Conservation (phyloP, 2,797 vertebrate species). For the Agapornis canus region DNA sequence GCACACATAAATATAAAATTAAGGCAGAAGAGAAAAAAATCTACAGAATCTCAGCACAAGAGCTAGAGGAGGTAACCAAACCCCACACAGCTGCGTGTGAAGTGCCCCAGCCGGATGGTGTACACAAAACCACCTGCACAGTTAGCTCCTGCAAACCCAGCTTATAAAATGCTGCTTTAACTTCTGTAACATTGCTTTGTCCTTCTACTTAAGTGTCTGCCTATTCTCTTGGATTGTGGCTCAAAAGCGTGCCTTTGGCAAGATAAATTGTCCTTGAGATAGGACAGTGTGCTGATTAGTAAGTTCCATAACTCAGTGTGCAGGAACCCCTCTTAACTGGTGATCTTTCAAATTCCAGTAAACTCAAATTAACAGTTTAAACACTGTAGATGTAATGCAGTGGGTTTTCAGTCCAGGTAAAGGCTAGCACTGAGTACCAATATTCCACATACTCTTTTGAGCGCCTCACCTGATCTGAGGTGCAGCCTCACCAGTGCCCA, state of each 20-base stretch:
- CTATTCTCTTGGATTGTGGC: neutral
- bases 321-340: neutral
- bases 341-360: neutral
- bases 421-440: neutral
- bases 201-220: neutral
- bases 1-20: neutral
- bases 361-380: neutral
- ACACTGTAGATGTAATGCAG: neutral
- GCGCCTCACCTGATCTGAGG: neutral
- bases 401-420: neutral
- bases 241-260: neutral
- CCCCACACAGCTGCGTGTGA: neutral
- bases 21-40: neutral
- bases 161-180: neutral
- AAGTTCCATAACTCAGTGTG: neutral
- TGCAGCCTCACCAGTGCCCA: neutral
- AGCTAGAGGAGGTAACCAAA: neutral
- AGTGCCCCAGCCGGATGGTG: neutral
- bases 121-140: neutral
- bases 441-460: neutral
- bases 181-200: neutral
- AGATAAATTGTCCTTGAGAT: neutral
- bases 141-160: neutral
- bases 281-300: neutral
- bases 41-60: neutral